phyloP scores from a whole-genome alignment of 2,797 vertebrate genomes.

The Hipposideros larvatus region DNA sequence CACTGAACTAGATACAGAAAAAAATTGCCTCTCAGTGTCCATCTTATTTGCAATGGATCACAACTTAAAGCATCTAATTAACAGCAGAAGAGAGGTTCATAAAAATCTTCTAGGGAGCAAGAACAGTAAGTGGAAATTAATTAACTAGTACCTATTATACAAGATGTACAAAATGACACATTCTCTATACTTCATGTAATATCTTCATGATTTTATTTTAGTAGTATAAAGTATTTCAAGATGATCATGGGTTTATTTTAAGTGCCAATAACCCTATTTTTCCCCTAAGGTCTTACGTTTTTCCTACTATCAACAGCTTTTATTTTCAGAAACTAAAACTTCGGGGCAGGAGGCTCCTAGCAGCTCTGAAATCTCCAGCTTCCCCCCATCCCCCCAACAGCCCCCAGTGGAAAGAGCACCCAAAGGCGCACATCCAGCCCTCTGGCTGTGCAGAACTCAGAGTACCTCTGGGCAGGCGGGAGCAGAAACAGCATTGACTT shows the following conservation, averaged over 20 bases:
- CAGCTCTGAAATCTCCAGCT: no score
- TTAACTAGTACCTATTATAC: not conserved
- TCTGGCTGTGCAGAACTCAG: no score
- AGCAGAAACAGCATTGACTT: no score
- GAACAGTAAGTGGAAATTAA: not conserved
- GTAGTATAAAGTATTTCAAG: not conserved
- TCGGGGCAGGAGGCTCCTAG: not conserved
- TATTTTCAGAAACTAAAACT: conserved; percentile 8
- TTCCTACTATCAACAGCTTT: conserved; percentile 15
- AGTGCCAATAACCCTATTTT: not conserved
- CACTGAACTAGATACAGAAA: not conserved
- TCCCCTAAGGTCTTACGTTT: not conserved
- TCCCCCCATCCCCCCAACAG: no score
- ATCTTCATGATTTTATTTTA: not conserved
- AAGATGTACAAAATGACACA: not conserved
- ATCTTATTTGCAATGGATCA: not conserved
- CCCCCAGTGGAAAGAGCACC: no score
- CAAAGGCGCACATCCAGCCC: no score
- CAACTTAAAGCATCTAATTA: not conserved
- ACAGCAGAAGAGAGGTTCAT: not conserved
- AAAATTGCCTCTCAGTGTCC: not conserved
- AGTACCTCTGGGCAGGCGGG: no score
- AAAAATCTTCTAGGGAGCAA: not conserved
- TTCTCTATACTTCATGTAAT: not conserved
- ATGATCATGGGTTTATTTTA: not conserved